Conservation (phyloP, 2,888 invertebrate species). For the Coenonympha glycerion region DNA sequence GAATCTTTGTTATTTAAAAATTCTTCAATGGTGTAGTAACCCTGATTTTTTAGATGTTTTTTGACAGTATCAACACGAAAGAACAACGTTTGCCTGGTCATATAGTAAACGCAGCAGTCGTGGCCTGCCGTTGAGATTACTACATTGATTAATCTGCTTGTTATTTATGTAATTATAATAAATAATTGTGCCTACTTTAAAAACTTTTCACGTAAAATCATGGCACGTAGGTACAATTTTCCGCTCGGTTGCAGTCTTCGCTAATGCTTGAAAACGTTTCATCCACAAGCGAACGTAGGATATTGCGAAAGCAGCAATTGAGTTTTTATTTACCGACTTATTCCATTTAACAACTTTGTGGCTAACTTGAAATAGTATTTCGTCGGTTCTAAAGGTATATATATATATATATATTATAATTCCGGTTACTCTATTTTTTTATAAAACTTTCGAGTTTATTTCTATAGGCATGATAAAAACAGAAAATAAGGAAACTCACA, state of each 20-base stretch:
- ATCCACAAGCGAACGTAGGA: slow-evolving; percentile 19
- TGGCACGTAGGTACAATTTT: background rate
- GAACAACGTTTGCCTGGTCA: too few relatives aligned
- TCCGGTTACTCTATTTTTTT: background rate
- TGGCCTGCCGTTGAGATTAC: too few relatives aligned
- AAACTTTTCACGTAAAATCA: background rate
- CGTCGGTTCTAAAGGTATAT: background rate
- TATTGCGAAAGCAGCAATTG: slow-evolving; percentile 32
- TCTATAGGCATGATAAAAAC: background rate
- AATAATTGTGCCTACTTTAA: too few relatives aligned
- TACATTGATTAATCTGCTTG: too few relatives aligned
- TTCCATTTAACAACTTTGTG: slow-evolving; percentile 29
- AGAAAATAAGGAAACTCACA: too few relatives aligned
- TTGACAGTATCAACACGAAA: too few relatives aligned
- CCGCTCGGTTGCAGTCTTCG: background rate
- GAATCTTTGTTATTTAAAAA: too few relatives aligned
- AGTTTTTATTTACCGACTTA: slow-evolving; percentile 33
- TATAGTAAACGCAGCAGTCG: too few relatives aligned
- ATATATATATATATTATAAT: background rate
- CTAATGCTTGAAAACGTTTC: slow-evolving; percentile 18
- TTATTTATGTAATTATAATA: too few relatives aligned
- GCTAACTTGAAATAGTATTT: background rate
- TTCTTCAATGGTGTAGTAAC: too few relatives aligned
- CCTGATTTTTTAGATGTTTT: too few relatives aligned
- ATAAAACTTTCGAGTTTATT: too few relatives aligned